Percentiles rank a stretch among this genome's conserved stretches.
These are phyloP conservation scores for Acanthurus leucopareius DNA, from an alignment of 2,797 vertebrate genomes.

Conservation along the genomic window DNA sequence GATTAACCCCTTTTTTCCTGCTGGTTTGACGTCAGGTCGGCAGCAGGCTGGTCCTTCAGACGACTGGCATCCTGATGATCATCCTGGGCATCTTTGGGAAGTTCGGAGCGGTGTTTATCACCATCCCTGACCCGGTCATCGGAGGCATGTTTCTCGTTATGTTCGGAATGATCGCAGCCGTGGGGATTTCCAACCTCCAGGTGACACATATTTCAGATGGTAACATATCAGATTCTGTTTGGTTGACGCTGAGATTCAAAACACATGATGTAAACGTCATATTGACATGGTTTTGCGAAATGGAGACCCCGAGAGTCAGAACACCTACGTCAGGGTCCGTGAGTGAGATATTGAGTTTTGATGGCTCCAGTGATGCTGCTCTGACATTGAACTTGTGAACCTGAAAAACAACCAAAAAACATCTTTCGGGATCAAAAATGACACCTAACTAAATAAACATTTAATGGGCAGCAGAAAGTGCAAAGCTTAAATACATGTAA, in stretches of 20 bases:
- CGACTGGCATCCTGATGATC: constrained; percentile 87
- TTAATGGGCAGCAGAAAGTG: neutral
- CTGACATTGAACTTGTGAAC: neutral
- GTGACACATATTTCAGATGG: constrained; percentile 61
- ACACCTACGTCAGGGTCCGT: neutral
- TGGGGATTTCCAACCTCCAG: constrained; percentile 89
- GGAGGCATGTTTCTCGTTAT: constrained; percentile 90
- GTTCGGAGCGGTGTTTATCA: constrained; percentile 88
- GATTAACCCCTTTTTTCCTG: constrained; percentile 7
- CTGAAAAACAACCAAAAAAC: constrained; percentile 1
- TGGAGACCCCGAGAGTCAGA: constrained; percentile 2
- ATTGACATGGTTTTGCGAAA: neutral
- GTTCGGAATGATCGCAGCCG: constrained; percentile 90
- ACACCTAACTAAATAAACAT: too few species aligned
- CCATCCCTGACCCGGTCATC: constrained; percentile 88
- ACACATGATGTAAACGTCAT: neutral
- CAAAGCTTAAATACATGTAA: too few species aligned
- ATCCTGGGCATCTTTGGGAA: constrained; percentile 87
- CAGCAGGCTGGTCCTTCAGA: constrained; percentile 87
- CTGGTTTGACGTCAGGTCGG: constrained; percentile 79
- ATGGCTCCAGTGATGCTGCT: neutral
- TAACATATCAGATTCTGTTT: constrained; percentile 8
- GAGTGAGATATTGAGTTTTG: neutral
- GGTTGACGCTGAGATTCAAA: neutral
- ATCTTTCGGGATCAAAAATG: neutral